Evolutionary conservation across 2,888 invertebrate genomes (phyloP), one percentile per base, ranked within the genome.

Genomic region (Galerucella calmariensis): DNA sequence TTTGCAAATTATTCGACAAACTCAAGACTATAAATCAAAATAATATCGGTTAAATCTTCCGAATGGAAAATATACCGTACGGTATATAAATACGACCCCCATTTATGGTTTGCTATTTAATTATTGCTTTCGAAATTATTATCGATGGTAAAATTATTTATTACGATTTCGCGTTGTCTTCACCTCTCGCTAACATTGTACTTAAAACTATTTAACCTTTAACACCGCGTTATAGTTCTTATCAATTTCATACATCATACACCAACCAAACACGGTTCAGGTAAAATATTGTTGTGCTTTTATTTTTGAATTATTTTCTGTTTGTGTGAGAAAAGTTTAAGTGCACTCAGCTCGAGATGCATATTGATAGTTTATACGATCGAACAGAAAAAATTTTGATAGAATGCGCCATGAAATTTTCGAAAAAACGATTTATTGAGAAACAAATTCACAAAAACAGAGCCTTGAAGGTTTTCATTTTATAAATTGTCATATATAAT

Each of bases 101-200:
- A 62, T 62, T 62, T 62, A 70, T 20, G 56, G 65, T 46, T 20
- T 70, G 65, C 70, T 51, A 70, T 70, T 70, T 70, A 70, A 70
- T 70, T 62, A 62, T 62, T 63, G 59, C 70, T 70, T 70, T 68
- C 44, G n/a, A 63, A 48, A 20, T 20, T 20, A 63, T 53, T 41
- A 63, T 70, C 70, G 70, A 65, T 65, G n/a, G 56, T 53, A 65
- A 70, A 63, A 63, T 70, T 65, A 70, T 70, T 70, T 70, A 70
- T 70, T 70, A 70, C 63, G 44, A 70, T 70, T 70, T 65, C 41
- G 41, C 41, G 69, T 63, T 70, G 70, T 70, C 70, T 65, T 51
- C 70, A 70, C 70, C 65, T 70, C 65, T 70, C 44, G 41, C 14
- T 59, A 12, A 62, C 12, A 14, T 62, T 35, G 14, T 62, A 41